phyloP scores from a whole-genome alignment of 1,140 invertebrate species.

The Brachionus plicatilis region DNA sequence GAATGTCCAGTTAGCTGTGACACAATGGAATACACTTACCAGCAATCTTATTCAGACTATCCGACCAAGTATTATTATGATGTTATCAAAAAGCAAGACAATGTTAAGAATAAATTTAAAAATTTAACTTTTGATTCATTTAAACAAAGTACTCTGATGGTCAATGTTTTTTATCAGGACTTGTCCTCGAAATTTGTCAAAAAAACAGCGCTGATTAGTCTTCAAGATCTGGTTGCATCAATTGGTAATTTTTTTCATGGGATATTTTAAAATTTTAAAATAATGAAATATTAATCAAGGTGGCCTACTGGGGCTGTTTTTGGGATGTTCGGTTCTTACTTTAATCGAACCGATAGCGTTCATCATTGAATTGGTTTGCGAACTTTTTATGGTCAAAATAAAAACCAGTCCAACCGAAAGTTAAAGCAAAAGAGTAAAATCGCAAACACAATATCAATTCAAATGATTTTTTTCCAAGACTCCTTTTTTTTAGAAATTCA shows the following conservation, averaged over 20 bases:
- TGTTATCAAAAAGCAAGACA: background rate
- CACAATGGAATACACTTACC: background rate
- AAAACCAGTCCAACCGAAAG: too few relatives aligned
- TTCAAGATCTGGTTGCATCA: background rate
- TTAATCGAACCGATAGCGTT: background rate
- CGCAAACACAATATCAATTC: too few relatives aligned
- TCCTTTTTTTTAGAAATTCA: too few relatives aligned
- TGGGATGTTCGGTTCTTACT: background rate
- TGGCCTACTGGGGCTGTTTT: background rate
- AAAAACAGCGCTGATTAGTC: background rate
- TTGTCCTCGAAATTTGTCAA: background rate
- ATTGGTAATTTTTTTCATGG: background rate
- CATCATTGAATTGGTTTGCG: background rate
- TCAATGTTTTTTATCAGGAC: constrained; percentile 4
- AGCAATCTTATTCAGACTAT: background rate
- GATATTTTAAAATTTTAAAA: too few relatives aligned
- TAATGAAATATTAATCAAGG: background rate
- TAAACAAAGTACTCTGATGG: background rate
- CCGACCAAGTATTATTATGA: background rate
- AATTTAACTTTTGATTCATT: background rate
- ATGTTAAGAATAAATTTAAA: background rate
- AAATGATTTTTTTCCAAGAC: too few relatives aligned
- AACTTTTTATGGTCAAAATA: background rate
- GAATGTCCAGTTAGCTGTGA: background rate
- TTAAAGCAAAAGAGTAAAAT: too few relatives aligned